phyloP scores from a whole-genome alignment of 2,797 vertebrate species.

The Phrynocephalus forsythii region DNA sequence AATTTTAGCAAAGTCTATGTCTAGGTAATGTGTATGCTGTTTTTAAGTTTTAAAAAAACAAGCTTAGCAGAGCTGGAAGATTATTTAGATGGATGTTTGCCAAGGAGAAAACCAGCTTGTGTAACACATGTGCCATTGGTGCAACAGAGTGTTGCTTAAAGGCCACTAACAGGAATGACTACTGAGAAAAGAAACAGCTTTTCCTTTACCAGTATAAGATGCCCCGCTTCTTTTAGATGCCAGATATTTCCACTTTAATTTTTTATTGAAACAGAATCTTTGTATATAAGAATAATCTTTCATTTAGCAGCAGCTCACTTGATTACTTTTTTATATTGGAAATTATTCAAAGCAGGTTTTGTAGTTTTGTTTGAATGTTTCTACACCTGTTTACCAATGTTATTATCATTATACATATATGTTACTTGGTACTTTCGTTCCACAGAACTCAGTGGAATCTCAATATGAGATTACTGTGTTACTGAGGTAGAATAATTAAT shows the following conservation, averaged over 20 bases:
- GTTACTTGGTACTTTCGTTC: neutral
- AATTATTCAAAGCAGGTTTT: slow-evolving; percentile 52
- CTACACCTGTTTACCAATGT: slow-evolving; percentile 54
- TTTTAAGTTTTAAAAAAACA: slow-evolving; percentile 61
- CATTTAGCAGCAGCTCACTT: slow-evolving; percentile 54
- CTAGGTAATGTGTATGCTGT: slow-evolving; percentile 75
- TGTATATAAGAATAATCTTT: slow-evolving; percentile 59
- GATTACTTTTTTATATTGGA: slow-evolving; percentile 56
- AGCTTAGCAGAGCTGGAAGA: neutral
- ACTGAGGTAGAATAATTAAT: slow-evolving; percentile 33
- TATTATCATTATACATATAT: too few species aligned
- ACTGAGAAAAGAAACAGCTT: slow-evolving; percentile 74
- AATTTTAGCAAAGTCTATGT: slow-evolving; percentile 61
- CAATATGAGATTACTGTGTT: neutral
- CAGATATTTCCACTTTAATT: slow-evolving; percentile 64
- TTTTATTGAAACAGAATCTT: slow-evolving; percentile 59
- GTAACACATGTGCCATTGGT: slow-evolving; percentile 79
- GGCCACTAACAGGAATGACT: slow-evolving; percentile 69
- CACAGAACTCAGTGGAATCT: neutral
- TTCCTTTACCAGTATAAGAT: slow-evolving; percentile 65
- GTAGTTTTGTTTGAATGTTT: slow-evolving; percentile 61
- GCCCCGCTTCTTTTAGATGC: slow-evolving; percentile 72
- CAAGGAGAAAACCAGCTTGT: slow-evolving; percentile 73
- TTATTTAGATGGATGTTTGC: slow-evolving; percentile 67
- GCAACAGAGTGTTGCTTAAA: slow-evolving; percentile 67